A percentile compares a stretch with the other conserved stretches of the same genome.
phyloP scores from a whole-genome alignment of 1,140 invertebrate genomes.

The Platorchestia sp. region DNA sequence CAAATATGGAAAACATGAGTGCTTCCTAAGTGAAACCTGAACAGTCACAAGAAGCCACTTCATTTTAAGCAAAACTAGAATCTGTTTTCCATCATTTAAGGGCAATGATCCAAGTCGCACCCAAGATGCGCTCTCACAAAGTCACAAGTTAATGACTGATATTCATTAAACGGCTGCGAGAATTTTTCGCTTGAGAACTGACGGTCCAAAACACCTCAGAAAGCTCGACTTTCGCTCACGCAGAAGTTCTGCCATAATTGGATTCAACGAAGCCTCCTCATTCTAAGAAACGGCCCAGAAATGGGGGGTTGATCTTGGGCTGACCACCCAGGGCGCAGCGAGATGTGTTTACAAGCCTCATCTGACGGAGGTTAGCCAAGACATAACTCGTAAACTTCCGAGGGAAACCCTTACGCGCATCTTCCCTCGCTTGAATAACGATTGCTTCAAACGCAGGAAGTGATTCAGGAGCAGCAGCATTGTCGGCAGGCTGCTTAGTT shows the following conservation, averaged over 20 bases:
- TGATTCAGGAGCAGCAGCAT: neutral
- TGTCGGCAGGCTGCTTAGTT: neutral
- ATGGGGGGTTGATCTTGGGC: neutral
- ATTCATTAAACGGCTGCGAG: no score
- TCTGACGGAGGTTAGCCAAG: constrained; percentile 13
- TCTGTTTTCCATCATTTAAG: no score
- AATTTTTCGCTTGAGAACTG: no score
- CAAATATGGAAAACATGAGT: no score
- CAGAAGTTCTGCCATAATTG: neutral
- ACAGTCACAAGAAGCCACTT: no score
- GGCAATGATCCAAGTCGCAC: no score
- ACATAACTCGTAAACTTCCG: constrained; percentile 28
- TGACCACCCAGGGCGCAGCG: neutral
- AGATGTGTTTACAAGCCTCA: neutral
- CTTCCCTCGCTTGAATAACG: neutral
- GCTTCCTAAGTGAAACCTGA: no score
- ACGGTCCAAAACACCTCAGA: no score
- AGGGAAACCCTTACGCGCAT: constrained; percentile 13
- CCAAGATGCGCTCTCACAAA: no score
- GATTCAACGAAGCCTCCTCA: neutral
- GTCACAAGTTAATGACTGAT: no score
- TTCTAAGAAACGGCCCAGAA: neutral
- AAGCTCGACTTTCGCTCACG: neutral
- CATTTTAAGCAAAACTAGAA: no score
- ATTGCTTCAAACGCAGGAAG: neutral